Evolutionary conservation across 2,888 invertebrate species (phyloP), one percentile per base, ranked within the genome.

Genomic region (Malthinus flaveolus): DNA sequence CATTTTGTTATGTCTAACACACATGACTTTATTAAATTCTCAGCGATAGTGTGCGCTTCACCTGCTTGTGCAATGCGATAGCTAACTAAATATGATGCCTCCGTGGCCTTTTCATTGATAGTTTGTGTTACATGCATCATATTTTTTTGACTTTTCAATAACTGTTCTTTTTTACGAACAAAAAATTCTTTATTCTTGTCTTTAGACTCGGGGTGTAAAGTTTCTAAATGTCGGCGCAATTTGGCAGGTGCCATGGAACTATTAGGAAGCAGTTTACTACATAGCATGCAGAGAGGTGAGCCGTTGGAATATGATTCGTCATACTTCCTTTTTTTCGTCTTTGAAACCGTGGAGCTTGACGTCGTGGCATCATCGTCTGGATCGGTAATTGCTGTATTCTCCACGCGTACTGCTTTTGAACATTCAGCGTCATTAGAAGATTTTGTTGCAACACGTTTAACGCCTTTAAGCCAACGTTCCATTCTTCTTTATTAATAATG

Each of bases 161-260:
- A 36, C 36, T 50, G 33, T 36, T 32, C n/a, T n/a, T 13, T 13
- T 36, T 37, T 49, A 34, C 50, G 10, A 13, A 49, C 36, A 35
- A 39, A 37, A 35, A 36, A 49, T 36, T 49, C 50, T 12, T 36
- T 15, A 13, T 49, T 49, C 23, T 49, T 36, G 34, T n/a, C 11
- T 37, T 50, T 50, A 37, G 36, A 35, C 50, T 50, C 50, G 23
- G 35, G 12, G 42, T 51, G 50, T 34, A 49, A 13, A 37, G 7
- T 13, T 49, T 49, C 50, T 36, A 37, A 49, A 49, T 49, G 37
- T 13, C 50, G 37, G 23, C 42, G 44, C 32, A 44, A 39, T 42
- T 51, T 44, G 32, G 44, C 51, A 11, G 51, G 51, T n/a, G 42
- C 44, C 50, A 10, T 49, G 36, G 50, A 49, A 35, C 50, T 49